Percentiles rank a stretch among this genome's conserved stretches.
Conservation (phyloP, 2,888 invertebrate species). For the Nectonema munidae region DNA sequence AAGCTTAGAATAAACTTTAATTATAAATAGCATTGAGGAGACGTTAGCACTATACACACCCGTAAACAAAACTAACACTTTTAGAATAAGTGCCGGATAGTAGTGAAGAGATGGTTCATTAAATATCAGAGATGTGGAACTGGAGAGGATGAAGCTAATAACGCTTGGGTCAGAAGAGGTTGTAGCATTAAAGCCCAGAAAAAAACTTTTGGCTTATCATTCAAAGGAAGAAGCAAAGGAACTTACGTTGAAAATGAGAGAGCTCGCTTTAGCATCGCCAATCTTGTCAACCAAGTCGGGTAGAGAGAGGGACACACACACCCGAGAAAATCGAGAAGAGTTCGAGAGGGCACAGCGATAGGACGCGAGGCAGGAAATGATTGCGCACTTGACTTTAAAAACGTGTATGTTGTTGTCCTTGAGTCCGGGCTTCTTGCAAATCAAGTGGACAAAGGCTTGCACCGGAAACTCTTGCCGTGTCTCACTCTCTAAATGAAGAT, state of each 20-base stretch:
- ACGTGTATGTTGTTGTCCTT: constrained; percentile 56
- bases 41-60: too few species aligned
- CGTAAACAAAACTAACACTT: too few species aligned
- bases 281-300: constrained; percentile 49
- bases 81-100: too few species aligned
- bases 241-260: constrained; percentile 18
- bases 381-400: not conserved
- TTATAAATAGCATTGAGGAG: too few species aligned
- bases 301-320: constrained; percentile 38
- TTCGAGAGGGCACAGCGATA: constrained; percentile 16
- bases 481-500: not conserved
- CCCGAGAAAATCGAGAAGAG: constrained; percentile 27
- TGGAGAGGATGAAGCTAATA: too few species aligned
- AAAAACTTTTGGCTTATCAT: too few species aligned
- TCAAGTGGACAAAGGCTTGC: constrained; percentile 38
- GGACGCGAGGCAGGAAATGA: not conserved
- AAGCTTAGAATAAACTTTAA: too few species aligned
- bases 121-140: too few species aligned
- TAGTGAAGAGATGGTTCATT: too few species aligned
- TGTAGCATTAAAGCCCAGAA: too few species aligned
- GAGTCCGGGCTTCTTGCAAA: constrained; percentile 47
- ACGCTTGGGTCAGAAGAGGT: too few species aligned
- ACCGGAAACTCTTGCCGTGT: constrained; percentile 31
- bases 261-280: constrained; percentile 44
- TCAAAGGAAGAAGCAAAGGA: too few species aligned